Conservation (phyloP, 1,140 invertebrate genomes). For the Muscidifurax raptorellus region DNA sequence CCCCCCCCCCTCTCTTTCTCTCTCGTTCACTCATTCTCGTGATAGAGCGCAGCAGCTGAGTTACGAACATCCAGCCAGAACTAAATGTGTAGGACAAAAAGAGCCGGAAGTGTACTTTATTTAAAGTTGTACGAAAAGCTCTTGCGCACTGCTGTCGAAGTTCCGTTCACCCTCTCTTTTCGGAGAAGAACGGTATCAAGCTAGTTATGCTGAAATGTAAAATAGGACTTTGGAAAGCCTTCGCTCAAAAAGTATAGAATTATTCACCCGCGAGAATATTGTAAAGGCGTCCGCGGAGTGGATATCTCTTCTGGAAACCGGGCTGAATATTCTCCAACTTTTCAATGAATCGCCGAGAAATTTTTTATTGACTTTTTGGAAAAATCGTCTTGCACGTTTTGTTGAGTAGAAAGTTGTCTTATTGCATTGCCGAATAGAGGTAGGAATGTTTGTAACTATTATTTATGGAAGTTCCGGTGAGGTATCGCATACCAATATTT, state of each 20-base stretch:
- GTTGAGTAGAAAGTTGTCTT: background rate
- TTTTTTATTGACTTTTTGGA: background rate
- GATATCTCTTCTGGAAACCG: background rate
- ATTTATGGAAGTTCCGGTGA: background rate
- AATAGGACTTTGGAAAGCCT: background rate
- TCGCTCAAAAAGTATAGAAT: background rate
- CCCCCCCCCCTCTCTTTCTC: no score
- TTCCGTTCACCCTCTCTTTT: background rate
- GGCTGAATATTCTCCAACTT: background rate
- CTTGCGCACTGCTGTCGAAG: background rate
- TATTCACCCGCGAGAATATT: background rate
- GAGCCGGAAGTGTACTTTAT: background rate
- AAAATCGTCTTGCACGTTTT: background rate
- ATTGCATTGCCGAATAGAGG: background rate
- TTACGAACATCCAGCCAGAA: background rate
- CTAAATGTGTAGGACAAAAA: background rate
- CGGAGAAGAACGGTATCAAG: background rate
- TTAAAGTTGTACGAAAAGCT: background rate
- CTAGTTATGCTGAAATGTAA: constrained; percentile 11
- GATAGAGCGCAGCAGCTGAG: background rate
- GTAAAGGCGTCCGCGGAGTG: background rate
- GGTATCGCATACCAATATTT: background rate
- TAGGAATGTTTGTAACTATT: background rate
- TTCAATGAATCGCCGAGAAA: background rate
- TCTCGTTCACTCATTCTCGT: no score